These are phyloP conservation scores for Sisor rabdophorus DNA, from an alignment of 2,113 vertebrate species.

Conservation along the genomic window DNA sequence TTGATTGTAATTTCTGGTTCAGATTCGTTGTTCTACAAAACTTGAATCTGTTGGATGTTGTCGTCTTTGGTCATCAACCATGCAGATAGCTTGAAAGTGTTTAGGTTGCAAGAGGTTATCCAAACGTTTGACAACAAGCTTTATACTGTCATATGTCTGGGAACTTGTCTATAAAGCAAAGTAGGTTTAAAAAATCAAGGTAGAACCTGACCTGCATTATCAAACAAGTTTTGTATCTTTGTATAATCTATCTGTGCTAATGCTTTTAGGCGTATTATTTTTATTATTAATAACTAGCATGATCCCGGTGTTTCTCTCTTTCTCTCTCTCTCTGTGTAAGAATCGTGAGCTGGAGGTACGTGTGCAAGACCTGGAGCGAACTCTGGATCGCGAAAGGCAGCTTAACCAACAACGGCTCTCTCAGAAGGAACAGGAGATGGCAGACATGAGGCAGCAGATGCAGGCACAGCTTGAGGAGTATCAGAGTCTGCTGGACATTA, in stretches of 20 bases:
- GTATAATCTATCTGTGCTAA: no score
- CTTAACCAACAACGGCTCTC: conserved; percentile 58
- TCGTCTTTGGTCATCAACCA: neutral
- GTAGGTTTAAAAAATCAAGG: no score
- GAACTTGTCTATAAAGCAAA: no score
- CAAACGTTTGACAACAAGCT: no score
- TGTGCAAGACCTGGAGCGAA: conserved; percentile 68
- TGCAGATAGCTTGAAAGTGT: no score
- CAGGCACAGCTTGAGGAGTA: conserved; percentile 77
- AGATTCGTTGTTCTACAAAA: neutral
- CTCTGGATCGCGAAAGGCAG: conserved; percentile 67
- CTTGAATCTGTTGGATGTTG: neutral
- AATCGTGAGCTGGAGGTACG: conserved; percentile 65
- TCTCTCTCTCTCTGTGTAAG: conserved; percentile 62
- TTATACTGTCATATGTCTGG: no score
- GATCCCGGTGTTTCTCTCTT: no score
- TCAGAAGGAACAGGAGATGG: conserved; percentile 76
- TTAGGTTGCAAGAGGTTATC: no score
- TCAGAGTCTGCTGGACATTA: conserved; percentile 76
- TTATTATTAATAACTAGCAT: no score
- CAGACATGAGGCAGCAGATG: conserved; percentile 60
- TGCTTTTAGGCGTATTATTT: no score
- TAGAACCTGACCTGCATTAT: no score
- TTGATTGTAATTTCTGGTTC: neutral
- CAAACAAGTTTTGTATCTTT: no score